Evolutionary conservation across 2,797 vertebrate genomes (phyloP).

Genomic region (Poeciliopsis turneri): DNA sequence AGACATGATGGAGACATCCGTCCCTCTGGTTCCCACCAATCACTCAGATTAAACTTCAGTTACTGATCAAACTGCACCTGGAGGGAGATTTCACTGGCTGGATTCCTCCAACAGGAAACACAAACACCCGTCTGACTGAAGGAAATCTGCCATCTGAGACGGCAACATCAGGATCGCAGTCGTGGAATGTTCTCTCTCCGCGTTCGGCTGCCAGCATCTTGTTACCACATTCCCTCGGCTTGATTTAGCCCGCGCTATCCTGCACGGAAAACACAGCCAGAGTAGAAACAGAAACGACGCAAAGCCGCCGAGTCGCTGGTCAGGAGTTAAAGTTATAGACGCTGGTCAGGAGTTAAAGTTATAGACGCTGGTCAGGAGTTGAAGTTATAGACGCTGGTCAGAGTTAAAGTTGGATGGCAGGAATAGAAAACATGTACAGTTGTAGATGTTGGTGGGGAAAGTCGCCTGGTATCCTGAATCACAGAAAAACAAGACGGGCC

Average conservation of each 20-base stretch:
- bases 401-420: too few relatives aligned
- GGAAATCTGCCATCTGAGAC: slow-evolving; percentile 55
- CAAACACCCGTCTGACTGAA: slow-evolving; percentile 46
- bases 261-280: slow-evolving; percentile 62
- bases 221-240: slow-evolving; percentile 71
- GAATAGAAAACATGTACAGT: too few relatives aligned
- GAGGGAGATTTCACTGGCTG: not conserved
- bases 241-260: slow-evolving; percentile 66
- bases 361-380: too few relatives aligned
- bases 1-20: not conserved
- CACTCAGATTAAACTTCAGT: not conserved
- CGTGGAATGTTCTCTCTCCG: slow-evolving; percentile 69
- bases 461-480: slow-evolving; percentile 52
- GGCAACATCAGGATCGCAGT: slow-evolving; percentile 71
- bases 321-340: too few relatives aligned
- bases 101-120: slow-evolving; percentile 14
- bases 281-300: slow-evolving; percentile 57
- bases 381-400: too few relatives aligned
- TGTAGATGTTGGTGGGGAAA: slow-evolving; percentile 35
- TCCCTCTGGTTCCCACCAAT: not conserved
- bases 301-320: slow-evolving; percentile 3
- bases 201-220: slow-evolving; percentile 66
- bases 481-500: slow-evolving; percentile 55
- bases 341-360: too few relatives aligned
- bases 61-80: not conserved